phyloP scores from a whole-genome alignment of 2,113 vertebrate species.

The Suricata suricatta region DNA sequence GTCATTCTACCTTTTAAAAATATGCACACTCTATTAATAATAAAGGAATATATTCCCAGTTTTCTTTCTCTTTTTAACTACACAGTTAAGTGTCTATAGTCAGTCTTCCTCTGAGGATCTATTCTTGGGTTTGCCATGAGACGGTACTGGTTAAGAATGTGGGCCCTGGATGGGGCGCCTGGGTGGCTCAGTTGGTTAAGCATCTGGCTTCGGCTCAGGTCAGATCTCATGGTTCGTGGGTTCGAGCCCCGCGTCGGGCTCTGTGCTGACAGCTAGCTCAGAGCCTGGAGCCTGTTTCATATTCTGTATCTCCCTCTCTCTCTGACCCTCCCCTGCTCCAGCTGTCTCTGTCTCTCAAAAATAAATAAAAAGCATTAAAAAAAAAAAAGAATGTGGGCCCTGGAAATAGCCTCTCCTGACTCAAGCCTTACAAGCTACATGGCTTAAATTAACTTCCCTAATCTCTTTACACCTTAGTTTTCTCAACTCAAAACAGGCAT shows the following conservation, averaged over 20 bases:
- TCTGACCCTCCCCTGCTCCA: no score
- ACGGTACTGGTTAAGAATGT: background rate
- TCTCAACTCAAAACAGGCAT: background rate
- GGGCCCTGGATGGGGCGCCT: no score
- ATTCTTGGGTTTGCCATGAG: background rate
- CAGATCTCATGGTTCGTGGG: no score
- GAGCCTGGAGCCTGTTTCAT: no score
- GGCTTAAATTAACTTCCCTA: background rate
- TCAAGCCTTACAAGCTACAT: background rate
- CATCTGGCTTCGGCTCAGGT: no score
- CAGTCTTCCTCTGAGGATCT: background rate
- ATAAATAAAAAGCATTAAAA: no score
- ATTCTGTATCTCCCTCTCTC: no score
- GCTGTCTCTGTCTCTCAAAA: no score
- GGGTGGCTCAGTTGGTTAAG: no score
- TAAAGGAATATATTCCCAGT: background rate
- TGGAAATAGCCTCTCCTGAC: background rate
- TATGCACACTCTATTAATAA: background rate
- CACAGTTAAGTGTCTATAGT: background rate
- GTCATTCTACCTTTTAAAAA: background rate
- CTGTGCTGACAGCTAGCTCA: no score
- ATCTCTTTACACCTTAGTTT: background rate
- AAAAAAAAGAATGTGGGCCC: background rate
- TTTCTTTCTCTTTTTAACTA: background rate
- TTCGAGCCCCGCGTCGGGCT: no score